Conservation (phyloP, 2,888 invertebrate species). For the Acrobasis suavella region DNA sequence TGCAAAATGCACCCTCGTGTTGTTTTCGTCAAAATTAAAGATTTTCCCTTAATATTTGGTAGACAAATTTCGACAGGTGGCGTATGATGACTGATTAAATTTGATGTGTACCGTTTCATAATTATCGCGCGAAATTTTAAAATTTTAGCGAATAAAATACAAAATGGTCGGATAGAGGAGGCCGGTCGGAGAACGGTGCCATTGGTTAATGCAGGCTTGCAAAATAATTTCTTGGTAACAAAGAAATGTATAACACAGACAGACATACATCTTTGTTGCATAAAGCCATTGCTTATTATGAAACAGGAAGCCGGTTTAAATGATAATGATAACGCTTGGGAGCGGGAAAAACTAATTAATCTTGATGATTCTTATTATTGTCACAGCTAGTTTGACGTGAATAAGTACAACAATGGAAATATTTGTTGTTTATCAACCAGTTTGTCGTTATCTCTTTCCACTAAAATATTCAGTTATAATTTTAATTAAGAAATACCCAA, state of each 20-base stretch:
- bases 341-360: constrained; percentile 15
- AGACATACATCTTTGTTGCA: constrained; percentile 13
- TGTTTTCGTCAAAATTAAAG: no score
- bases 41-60: no score
- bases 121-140: no score
- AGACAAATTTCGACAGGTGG: no score
- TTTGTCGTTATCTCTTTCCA: background rate
- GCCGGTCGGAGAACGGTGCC: no score
- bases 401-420: constrained; percentile 9
- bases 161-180: no score
- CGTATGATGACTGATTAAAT: no score
- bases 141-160: no score
- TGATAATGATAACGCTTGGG: constrained; percentile 1
- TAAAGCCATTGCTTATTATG: constrained; percentile 4
- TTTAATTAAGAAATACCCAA: background rate
- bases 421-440: background rate
- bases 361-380: constrained; percentile 14
- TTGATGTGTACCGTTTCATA: no score
- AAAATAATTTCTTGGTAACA: constrained; percentile 16
- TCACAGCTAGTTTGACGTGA: constrained; percentile 12
- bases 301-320: constrained; percentile 13
- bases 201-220: constrained; percentile 8
- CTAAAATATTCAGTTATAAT: background rate
- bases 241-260: constrained; percentile 9
- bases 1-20: no score